Base-by-base conservation (phyloP, 2,797 vertebrate genomes). In the Acanthopagrus latus region DNA sequence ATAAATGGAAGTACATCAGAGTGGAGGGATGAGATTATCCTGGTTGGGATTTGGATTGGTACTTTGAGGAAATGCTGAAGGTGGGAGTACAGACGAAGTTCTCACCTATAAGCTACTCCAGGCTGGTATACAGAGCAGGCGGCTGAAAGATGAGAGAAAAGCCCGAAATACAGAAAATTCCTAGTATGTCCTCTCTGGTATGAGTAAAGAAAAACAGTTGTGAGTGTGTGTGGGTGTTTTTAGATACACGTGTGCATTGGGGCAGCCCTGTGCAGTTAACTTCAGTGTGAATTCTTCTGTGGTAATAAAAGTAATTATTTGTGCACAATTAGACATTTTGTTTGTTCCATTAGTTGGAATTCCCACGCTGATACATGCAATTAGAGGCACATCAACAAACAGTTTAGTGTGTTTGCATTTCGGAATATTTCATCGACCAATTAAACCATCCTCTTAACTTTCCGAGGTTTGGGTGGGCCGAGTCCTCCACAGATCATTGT, bases 1-100 rank as follows among this genome's bases (percentile, higher is more conserved):
- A 92, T 93, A 85, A 93, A 93, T 92, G 91, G 90, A 92, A 94
- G 90, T 86, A 93, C 92, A 93, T 94, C 91, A 92, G 90, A 93
- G 93, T 90, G 87, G 85, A 88, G 80, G 90, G 88, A 92, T 86
- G 86, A 90, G 93, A 95, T 94, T 92, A 93, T 90, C 89, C 91
- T 78, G 88, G 86, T 88, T 82, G 83, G 93, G 92, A 93, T 93
- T 94, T 92, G 91, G 92, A 89, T 88, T 83, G 86, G 80, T 81
- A 88, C 89, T 89, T 92, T 89, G 88, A 86, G 88, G 88, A 91
- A 90, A 86, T 83, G 89, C 91, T 93, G 91, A 91, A 93, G 91
- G 91, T 93, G 82, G 89, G 82, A 87, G 88, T 75, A 86, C 58
- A 86, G 90, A 71, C 54, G 71, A 90, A 86, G 89, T 90, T 91